These are phyloP conservation scores for Hypanus sabinus DNA, from an alignment of 2,113 vertebrate genomes.

Conservation along the genomic window DNA sequence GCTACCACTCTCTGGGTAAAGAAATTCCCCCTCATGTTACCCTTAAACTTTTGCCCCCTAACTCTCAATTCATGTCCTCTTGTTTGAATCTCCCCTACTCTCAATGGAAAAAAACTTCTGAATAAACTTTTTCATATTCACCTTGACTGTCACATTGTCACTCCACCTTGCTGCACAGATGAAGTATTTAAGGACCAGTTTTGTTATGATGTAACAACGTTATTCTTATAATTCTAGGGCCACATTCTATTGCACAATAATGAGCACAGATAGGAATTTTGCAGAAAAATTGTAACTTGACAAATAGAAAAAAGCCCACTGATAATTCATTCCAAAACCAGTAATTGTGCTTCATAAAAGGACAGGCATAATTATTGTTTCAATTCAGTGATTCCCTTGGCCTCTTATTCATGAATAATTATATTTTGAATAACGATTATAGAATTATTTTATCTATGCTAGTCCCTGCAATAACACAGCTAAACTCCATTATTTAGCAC, in stretches of 20 bases:
- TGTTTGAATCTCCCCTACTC: too few species aligned
- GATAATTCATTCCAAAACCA: not conserved
- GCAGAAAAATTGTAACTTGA: not conserved
- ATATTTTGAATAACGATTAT: not conserved
- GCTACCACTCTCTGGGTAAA: too few species aligned
- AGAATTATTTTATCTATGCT: not conserved
- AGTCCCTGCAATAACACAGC: not conserved
- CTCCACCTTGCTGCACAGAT: not conserved
- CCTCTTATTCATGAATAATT: slow-evolving; percentile 6
- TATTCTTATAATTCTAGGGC: not conserved
- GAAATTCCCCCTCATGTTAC: too few species aligned
- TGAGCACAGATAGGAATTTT: not conserved
- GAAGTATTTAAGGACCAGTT: not conserved
- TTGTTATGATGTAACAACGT: not conserved
- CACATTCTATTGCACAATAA: not conserved
- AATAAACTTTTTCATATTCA: not conserved
- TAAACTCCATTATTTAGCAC: not conserved
- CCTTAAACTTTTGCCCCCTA: too few species aligned
- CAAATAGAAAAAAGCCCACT: not conserved
- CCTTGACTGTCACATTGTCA: not conserved
- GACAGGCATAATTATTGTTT: not conserved
- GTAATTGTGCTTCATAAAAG: not conserved
- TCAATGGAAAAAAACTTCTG: too few species aligned
- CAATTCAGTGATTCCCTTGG: slow-evolving; percentile 12
- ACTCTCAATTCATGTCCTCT: too few species aligned